phyloP scores from a whole-genome alignment of 2,888 invertebrate genomes.

The Drosophila ezoana region DNA sequence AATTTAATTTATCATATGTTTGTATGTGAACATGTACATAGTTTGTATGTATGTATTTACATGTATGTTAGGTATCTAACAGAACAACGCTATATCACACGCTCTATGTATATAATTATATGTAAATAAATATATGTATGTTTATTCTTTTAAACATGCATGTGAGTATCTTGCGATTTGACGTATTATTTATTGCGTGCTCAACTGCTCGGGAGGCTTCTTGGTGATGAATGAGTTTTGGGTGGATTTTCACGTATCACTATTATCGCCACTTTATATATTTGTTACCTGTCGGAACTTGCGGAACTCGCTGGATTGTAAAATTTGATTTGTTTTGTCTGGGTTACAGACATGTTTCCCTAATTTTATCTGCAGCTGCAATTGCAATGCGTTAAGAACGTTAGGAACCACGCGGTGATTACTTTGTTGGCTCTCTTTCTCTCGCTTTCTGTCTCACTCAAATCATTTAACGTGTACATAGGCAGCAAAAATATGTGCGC shows the following conservation, averaged over 20 bases:
- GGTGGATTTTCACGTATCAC: conserved; percentile 55
- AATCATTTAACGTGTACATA: conserved; percentile 25
- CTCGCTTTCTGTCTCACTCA: conserved; percentile 11
- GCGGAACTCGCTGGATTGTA: conserved; percentile 94
- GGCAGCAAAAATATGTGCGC: conserved; percentile 59
- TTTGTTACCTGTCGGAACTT: conserved; percentile 93
- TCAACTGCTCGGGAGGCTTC: conserved; percentile 41
- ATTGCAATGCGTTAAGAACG: conserved; percentile 57
- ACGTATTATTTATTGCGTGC: conserved; percentile 58
- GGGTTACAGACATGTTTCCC: conserved; percentile 74
- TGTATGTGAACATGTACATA: conserved; percentile 19
- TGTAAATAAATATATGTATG: conserved; percentile 5
- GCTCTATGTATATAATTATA: conserved; percentile 25
- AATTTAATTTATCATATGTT: conserved; percentile 50
- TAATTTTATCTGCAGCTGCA: conserved; percentile 45
- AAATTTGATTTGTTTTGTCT: conserved; percentile 87
- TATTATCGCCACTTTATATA: conserved; percentile 34
- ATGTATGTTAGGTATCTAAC: conserved; percentile 36
- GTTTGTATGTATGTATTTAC: conserved; percentile 12
- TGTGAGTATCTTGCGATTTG: conserved; percentile 40
- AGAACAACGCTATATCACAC: conserved; percentile 38
- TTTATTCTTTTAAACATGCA: conserved; percentile 27
- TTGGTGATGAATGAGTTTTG: conserved; percentile 59
- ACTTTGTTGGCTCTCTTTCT: conserved; percentile 49
- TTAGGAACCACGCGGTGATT: conserved; percentile 68